phyloP scores from a whole-genome alignment of 2,113 vertebrate genomes.

The Neofelis nebulosa region DNA sequence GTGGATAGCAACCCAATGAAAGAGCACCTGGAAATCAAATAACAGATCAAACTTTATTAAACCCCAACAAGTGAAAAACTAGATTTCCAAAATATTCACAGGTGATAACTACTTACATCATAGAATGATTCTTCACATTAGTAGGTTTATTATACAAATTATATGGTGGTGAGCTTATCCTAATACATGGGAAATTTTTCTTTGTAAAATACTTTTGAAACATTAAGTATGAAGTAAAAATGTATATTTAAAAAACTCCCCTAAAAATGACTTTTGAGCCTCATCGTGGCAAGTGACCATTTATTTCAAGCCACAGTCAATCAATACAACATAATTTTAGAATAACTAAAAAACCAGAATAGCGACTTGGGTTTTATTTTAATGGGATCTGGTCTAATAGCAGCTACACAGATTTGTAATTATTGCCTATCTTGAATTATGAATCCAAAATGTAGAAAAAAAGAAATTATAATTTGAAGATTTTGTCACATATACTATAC shows the following conservation, averaged over 20 bases:
- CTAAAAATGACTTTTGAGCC: neutral
- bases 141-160: neutral
- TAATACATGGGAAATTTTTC: neutral
- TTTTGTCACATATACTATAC: neutral
- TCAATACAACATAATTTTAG: constrained; percentile 3
- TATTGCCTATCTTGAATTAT: constrained; percentile 7
- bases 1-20: constrained; percentile 88
- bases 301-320: constrained; percentile 40
- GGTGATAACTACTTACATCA: neutral
- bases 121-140: neutral
- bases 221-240: constrained; percentile 32
- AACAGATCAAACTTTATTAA: constrained; percentile 34
- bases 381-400: neutral
- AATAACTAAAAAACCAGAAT: neutral
- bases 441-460: neutral
- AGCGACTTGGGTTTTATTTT: constrained; percentile 24
- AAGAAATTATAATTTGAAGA: neutral
- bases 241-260: neutral
- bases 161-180: neutral
- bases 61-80: neutral
- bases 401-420: neutral
- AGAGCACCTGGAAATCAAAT: constrained; percentile 87
- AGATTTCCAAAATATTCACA: neutral
- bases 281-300: neutral
- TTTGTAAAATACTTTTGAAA: constrained; percentile 27